phyloP scores from a whole-genome alignment of 2,888 invertebrate species.

The Ischnura elegans region DNA sequence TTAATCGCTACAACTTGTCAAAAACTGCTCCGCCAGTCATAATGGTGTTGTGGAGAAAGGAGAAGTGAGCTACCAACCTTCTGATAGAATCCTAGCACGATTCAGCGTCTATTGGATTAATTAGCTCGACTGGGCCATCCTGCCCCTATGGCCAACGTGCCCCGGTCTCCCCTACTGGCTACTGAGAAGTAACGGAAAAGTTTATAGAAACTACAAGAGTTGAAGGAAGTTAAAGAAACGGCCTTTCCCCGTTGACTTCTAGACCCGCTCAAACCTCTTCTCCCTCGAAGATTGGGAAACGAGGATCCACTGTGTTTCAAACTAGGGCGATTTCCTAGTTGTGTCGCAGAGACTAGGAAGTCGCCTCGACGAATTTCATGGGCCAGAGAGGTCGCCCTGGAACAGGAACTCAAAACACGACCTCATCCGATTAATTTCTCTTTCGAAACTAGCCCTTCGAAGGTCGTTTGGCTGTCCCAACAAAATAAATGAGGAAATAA shows the following conservation, averaged over 20 bases:
- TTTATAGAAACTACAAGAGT: too few relatives aligned
- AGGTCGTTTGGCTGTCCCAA: not conserved
- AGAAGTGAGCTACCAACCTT: too few relatives aligned
- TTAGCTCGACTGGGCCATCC: too few relatives aligned
- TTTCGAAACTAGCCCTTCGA: not conserved
- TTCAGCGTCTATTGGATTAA: too few relatives aligned
- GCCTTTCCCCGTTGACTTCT: not conserved
- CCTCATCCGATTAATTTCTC: not conserved
- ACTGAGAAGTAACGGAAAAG: too few relatives aligned
- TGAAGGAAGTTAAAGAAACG: not conserved
- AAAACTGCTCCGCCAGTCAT: too few relatives aligned
- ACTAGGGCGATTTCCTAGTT: not conserved
- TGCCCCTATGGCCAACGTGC: too few relatives aligned
- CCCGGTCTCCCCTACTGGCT: too few relatives aligned
- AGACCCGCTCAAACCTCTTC: not conserved
- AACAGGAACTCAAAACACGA: not conserved
- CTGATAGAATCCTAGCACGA: too few relatives aligned
- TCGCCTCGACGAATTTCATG: not conserved
- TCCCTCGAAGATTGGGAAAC: not conserved
- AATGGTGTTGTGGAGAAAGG: too few relatives aligned
- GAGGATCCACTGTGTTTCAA: not conserved
- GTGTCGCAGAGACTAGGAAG: not conserved
- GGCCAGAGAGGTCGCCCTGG: not conserved
- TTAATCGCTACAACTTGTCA: too few relatives aligned
- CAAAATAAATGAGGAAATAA: not conserved